Conservation (phyloP, 2,888 invertebrate species). For the Machimus atricapillus region DNA sequence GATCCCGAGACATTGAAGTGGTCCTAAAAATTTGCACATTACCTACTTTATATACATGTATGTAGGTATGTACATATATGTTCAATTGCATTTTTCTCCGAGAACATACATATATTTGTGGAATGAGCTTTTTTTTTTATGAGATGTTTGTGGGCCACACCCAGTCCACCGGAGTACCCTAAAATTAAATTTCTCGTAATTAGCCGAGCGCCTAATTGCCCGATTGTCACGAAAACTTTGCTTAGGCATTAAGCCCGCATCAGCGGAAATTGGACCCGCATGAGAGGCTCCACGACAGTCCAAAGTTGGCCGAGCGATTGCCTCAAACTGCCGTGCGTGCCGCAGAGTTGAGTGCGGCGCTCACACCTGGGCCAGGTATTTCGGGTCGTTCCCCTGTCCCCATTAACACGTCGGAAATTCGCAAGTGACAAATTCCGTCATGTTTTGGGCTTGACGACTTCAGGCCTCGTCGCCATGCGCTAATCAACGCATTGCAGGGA, state of each 20-base stretch:
- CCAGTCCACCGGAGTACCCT: neutral
- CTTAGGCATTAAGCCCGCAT: neutral
- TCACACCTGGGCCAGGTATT: neutral
- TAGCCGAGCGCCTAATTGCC: neutral
- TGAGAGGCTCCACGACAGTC: neutral
- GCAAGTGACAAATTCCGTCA: neutral
- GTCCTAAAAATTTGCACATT: too few species aligned
- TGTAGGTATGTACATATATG: too few species aligned
- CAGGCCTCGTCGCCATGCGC: neutral
- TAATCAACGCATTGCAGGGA: neutral
- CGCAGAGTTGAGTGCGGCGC: neutral
- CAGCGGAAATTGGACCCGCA: neutral
- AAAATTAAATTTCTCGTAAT: neutral
- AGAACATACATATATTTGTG: too few species aligned
- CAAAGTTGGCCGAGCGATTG: neutral
- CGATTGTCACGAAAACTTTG: neutral
- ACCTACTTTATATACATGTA: too few species aligned
- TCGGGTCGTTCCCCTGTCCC: neutral
- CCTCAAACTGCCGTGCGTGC: neutral
- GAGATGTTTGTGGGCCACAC: neutral
- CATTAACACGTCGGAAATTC: neutral
- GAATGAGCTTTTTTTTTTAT: neutral
- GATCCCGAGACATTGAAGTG: too few species aligned
- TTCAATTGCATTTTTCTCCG: neutral
- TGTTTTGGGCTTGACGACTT: neutral